These are phyloP conservation scores for Coccyzus lansbergi DNA, from an alignment of 2,797 vertebrate genomes.

Conservation along the genomic window DNA sequence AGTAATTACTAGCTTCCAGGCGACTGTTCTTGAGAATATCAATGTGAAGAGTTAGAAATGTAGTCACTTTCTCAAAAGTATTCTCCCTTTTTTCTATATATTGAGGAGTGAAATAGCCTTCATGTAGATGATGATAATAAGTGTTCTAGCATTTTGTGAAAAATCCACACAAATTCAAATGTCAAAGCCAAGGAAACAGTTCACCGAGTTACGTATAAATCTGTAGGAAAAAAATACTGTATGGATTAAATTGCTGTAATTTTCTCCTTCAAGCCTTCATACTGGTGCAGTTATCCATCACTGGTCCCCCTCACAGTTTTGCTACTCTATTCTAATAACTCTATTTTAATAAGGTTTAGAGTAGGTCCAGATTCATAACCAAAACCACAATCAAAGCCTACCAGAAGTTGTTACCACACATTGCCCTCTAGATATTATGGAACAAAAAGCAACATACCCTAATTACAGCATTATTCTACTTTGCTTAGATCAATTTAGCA, in stretches of 20 bases:
- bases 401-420: not conserved
- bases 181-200: not conserved
- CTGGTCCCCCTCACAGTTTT: not conserved
- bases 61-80: not conserved
- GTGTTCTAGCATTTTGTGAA: not conserved
- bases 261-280: not conserved
- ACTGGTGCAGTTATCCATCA: too few species aligned
- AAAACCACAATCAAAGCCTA: not conserved
- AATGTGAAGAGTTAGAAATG: not conserved
- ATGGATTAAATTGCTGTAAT: not conserved
- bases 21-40: not conserved
- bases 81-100: not conserved
- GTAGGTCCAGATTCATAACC: not conserved
- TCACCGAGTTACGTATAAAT: not conserved
- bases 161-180: not conserved
- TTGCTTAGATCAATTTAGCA: not conserved
- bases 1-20: not conserved
- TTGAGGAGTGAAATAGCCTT: not conserved
- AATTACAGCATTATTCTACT: not conserved
- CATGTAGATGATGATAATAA: not conserved
- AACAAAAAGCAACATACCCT: not conserved
- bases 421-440: not conserved
- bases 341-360: too few species aligned
- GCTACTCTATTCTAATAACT: not conserved
- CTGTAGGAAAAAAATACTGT: not conserved